These are phyloP conservation scores for Sebastes vulpes DNA, from an alignment of 2,797 vertebrate genomes.

Conservation along the genomic window DNA sequence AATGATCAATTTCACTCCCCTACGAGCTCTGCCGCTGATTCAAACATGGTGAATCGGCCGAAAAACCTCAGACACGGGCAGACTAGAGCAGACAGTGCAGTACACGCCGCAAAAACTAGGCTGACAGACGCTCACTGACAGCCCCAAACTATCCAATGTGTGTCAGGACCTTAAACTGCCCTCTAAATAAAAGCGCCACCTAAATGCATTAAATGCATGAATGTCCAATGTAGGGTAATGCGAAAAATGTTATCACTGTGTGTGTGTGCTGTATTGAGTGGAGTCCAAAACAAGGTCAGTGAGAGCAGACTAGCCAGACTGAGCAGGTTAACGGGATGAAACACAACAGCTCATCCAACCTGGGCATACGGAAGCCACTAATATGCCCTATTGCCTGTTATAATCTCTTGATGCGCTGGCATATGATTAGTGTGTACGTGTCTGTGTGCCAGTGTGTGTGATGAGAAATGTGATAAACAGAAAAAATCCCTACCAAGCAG, in stretches of 20 bases:
- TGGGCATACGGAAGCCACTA: constrained; percentile 42
- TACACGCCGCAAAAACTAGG: too few relatives aligned
- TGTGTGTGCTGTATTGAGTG: not conserved
- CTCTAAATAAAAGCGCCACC: not conserved
- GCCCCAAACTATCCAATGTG: too few relatives aligned
- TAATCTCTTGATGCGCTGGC: constrained; percentile 62
- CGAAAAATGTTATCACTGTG: not conserved
- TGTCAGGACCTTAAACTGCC: not conserved
- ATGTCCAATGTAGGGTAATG: not conserved
- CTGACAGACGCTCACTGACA: too few relatives aligned
- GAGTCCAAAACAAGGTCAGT: constrained; percentile 42
- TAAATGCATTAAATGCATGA: not conserved
- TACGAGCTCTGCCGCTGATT: too few relatives aligned
- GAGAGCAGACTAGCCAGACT: constrained; percentile 7
- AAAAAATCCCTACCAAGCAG: constrained; percentile 63
- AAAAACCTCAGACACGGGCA: fast-evolving
- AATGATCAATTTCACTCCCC: too few relatives aligned
- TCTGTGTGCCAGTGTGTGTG: constrained; percentile 4
- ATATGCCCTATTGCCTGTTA: constrained; percentile 44
- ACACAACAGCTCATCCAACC: constrained; percentile 19
- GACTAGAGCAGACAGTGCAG: too few relatives aligned
- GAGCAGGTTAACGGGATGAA: constrained; percentile 22
- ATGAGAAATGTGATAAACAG: constrained; percentile 62
- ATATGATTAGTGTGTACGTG: constrained; percentile 47
- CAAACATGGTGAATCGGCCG: too few relatives aligned